Conservation (phyloP, 2,888 invertebrate genomes). For the Physocephala rufipes region DNA sequence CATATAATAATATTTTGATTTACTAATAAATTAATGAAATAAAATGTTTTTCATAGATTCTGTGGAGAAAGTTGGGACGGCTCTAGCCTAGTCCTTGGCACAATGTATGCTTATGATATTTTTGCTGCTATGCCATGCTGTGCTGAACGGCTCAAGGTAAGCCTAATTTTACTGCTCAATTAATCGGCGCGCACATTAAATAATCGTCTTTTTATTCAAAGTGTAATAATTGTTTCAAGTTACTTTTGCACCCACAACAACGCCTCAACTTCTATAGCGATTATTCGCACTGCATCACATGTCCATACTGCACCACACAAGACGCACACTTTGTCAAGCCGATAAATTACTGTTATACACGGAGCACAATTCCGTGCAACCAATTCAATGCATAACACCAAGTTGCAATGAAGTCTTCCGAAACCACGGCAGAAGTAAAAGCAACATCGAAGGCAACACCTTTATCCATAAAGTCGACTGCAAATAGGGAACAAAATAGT, state of each 20-base stretch:
- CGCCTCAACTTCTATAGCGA: slow-evolving; percentile 92
- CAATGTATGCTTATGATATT: slow-evolving; percentile 98
- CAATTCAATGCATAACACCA: slow-evolving; percentile 90
- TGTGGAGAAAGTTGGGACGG: slow-evolving; percentile 92
- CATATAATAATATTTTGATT: neutral
- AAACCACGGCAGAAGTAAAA: slow-evolving; percentile 47
- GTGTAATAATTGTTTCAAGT: slow-evolving; percentile 93
- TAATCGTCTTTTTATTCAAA: slow-evolving; percentile 64
- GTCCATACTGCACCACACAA: slow-evolving; percentile 88
- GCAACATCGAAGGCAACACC: slow-evolving; percentile 51
- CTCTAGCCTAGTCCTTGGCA: slow-evolving; percentile 90
- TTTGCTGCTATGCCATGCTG: slow-evolving; percentile 98
- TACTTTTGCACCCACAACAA: slow-evolving; percentile 86
- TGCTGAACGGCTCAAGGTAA: slow-evolving; percentile 88
- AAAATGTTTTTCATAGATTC: slow-evolving; percentile 67
- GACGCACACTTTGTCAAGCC: slow-evolving; percentile 97
- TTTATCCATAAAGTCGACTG: slow-evolving; percentile 49
- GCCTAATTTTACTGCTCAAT: slow-evolving; percentile 43
- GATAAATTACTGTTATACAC: slow-evolving; percentile 83
- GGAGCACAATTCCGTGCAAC: slow-evolving; percentile 74
- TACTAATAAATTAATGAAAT: no score
- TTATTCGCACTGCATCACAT: slow-evolving; percentile 90
- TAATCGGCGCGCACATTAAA: neutral
- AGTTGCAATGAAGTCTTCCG: slow-evolving; percentile 73
- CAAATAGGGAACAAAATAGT: slow-evolving; percentile 48